Percentiles rank a stretch among this genome's conserved stretches.
These are phyloP conservation scores for Drosophila eohydei DNA, from an alignment of 2,888 invertebrate genomes.

Conservation along the genomic window DNA sequence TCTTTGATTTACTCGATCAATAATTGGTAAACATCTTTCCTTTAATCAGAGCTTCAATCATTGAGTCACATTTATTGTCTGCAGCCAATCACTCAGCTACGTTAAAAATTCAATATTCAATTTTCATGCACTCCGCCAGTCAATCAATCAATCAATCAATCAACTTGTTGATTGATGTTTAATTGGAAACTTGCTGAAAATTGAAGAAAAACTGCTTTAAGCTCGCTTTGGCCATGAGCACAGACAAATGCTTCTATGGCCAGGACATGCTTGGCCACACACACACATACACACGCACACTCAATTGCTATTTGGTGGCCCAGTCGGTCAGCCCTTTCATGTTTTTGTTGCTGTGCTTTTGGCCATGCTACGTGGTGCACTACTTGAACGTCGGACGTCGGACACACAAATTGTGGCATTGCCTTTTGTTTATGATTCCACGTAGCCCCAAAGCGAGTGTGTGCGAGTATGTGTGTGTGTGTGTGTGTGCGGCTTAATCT, in stretches of 20 bases:
- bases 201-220: constrained; percentile 35
- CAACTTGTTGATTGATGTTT: background rate
- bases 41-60: background rate
- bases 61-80: background rate
- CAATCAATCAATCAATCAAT: background rate
- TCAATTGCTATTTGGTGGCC: constrained; percentile 42
- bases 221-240: constrained; percentile 45
- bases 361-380: constrained; percentile 53
- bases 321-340: constrained; percentile 43
- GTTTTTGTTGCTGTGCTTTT: background rate
- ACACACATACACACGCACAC: constrained; percentile 2
- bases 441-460: constrained; percentile 48
- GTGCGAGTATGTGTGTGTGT: background rate
- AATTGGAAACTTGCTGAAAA: constrained; percentile 15
- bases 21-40: background rate
- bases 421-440: constrained; percentile 68
- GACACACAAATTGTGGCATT: constrained; percentile 56
- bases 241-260: constrained; percentile 37
- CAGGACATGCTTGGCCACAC: constrained; percentile 33
- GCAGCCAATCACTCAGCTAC: background rate
- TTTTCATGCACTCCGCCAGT: background rate
- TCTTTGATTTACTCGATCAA: background rate
- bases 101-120: background rate
- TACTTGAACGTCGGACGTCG: constrained; percentile 35
- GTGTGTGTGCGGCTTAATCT: constrained; percentile 52